These are phyloP conservation scores for Graphium colonna DNA, from an alignment of 2,888 invertebrate genomes.

Conservation along the genomic window DNA sequence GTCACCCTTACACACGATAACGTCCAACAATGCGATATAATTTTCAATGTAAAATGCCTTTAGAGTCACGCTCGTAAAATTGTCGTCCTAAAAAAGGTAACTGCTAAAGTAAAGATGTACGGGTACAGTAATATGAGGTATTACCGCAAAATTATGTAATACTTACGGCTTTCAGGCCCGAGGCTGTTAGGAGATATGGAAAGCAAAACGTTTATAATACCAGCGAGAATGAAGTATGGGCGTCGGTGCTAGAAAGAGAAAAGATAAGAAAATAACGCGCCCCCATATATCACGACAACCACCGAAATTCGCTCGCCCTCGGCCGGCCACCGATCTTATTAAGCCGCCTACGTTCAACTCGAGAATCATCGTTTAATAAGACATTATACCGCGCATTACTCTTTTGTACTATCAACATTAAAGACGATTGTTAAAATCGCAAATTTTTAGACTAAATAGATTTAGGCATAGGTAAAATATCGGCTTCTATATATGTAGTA, in stretches of 20 bases:
- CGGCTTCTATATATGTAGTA: no score
- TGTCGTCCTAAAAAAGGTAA: slow-evolving; percentile 52
- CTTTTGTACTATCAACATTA: no score
- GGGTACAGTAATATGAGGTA: slow-evolving; percentile 38
- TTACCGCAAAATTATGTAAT: slow-evolving; percentile 63
- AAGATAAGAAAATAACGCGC: slow-evolving; percentile 79
- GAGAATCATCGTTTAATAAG: slow-evolving; percentile 29
- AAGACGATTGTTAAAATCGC: no score
- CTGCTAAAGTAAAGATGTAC: slow-evolving; percentile 39
- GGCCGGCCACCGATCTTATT: slow-evolving; percentile 70
- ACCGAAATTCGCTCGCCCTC: slow-evolving; percentile 67
- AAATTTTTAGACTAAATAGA: neutral
- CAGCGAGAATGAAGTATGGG: slow-evolving; percentile 71
- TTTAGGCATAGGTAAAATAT: no score
- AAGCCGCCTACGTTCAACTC: slow-evolving; percentile 70
- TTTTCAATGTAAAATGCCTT: slow-evolving; percentile 52
- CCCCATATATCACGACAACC: slow-evolving; percentile 78
- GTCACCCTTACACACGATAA: slow-evolving; percentile 45
- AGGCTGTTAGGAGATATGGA: slow-evolving; percentile 68
- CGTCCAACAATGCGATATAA: slow-evolving; percentile 48
- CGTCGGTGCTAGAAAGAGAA: slow-evolving; percentile 75
- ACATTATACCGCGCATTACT: neutral
- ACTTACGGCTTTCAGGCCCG: slow-evolving; percentile 60
- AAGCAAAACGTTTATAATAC: slow-evolving; percentile 75
- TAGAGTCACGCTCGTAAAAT: slow-evolving; percentile 52